Conservation (phyloP, 1,140 invertebrate species). For the Scaptomyza pallida region DNA sequence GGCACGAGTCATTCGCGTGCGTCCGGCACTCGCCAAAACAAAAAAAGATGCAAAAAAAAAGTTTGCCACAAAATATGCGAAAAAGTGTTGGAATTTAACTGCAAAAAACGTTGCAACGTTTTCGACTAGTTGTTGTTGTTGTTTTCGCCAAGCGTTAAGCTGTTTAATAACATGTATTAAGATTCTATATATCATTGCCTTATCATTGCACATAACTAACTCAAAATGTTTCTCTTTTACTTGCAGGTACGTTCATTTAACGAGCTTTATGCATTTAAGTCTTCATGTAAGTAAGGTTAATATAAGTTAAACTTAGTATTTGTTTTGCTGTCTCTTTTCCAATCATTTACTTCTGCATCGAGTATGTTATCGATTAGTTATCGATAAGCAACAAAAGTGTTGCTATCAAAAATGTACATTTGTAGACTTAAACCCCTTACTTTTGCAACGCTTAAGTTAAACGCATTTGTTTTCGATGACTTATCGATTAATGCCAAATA, state of each 20-base stretch:
- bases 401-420: no score
- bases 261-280: not conserved
- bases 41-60: no score
- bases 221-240: not conserved
- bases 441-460: no score
- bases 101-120: not conserved
- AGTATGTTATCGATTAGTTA: not conserved
- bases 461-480: no score
- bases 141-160: not conserved
- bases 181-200: no score
- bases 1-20: constrained; percentile 22
- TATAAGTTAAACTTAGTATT: not conserved
- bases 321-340: no score
- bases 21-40: constrained; percentile 26
- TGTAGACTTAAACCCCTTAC: no score
- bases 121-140: not conserved
- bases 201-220: not conserved
- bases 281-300: constrained; percentile 7
- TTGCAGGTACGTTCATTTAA: constrained; percentile 35
- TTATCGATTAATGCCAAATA: no score
- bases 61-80: constrained; percentile 54
- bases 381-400: not conserved
- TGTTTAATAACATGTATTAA: constrained; percentile 18
- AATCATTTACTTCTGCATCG: no score
- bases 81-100: constrained; percentile 8